phyloP scores from a whole-genome alignment of 1,140 invertebrate species.

The Plodia interpunctella region DNA sequence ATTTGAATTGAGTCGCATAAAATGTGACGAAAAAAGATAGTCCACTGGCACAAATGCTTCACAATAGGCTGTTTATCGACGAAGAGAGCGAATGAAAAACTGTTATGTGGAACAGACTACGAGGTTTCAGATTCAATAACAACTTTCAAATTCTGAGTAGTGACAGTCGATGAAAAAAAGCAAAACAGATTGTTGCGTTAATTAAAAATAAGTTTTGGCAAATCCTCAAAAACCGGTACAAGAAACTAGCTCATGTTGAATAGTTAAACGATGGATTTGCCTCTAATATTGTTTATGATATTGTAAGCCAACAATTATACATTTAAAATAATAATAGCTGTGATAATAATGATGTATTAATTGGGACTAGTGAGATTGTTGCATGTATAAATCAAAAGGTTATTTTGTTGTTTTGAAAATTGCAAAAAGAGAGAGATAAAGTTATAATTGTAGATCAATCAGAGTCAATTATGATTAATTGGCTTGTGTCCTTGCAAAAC shows the following conservation, averaged over 20 bases:
- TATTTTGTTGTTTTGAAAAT: no score
- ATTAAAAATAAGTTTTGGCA: constrained; percentile 1
- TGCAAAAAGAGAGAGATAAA: no score
- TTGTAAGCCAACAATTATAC: neutral
- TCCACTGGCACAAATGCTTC: neutral
- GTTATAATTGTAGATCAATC: no score
- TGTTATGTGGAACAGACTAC: neutral
- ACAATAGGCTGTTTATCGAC: neutral
- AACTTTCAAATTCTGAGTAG: constrained; percentile 2
- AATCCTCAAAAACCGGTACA: neutral
- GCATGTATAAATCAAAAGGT: no score
- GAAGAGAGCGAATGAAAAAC: neutral
- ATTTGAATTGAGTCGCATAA: neutral
- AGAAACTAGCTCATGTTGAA: neutral
- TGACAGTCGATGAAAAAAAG: neutral
- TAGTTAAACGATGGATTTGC: neutral
- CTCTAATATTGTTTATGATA: neutral
- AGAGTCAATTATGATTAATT: no score
- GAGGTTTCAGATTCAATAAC: constrained; percentile 2
- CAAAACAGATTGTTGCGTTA: neutral
- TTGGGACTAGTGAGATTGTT: no score
- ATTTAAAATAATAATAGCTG: no score
- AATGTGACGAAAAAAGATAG: neutral
- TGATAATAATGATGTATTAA: no score
- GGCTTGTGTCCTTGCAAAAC: no score